Conservation (phyloP, 2,797 vertebrate species). For the Enteromius unitaeniatus region DNA sequence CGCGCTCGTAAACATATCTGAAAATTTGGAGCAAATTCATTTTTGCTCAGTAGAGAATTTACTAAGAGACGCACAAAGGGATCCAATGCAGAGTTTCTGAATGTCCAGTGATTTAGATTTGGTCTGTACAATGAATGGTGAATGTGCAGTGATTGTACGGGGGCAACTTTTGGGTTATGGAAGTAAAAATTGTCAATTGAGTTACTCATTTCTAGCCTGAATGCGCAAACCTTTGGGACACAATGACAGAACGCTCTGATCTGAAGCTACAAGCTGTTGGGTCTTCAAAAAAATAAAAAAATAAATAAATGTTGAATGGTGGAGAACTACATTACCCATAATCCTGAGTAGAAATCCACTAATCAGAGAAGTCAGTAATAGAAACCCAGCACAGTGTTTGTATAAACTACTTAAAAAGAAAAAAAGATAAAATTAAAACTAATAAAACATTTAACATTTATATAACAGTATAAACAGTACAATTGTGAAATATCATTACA, state of each 20-base stretch:
- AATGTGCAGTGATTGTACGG: background rate
- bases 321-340: background rate
- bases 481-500: background rate
- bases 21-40: conserved; percentile 21
- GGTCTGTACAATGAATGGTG: conserved; percentile 36
- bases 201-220: background rate
- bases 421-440: too few species aligned
- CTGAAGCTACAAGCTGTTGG: background rate
- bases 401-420: background rate
- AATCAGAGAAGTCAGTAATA: background rate
- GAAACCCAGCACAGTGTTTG: background rate
- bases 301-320: background rate
- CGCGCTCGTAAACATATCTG: background rate
- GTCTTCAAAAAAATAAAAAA: background rate
- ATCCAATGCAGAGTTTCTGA: background rate
- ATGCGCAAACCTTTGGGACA: background rate
- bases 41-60: background rate
- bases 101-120: conserved; percentile 36
- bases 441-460: too few species aligned
- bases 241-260: background rate
- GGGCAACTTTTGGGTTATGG: background rate
- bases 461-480: background rate
- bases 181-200: background rate
- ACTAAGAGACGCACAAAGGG: background rate
- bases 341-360: background rate